Evolutionary conservation across 2,888 invertebrate genomes (phyloP), one percentile per base, ranked within the genome.

Genomic region (Xanthia icteritia): DNA sequence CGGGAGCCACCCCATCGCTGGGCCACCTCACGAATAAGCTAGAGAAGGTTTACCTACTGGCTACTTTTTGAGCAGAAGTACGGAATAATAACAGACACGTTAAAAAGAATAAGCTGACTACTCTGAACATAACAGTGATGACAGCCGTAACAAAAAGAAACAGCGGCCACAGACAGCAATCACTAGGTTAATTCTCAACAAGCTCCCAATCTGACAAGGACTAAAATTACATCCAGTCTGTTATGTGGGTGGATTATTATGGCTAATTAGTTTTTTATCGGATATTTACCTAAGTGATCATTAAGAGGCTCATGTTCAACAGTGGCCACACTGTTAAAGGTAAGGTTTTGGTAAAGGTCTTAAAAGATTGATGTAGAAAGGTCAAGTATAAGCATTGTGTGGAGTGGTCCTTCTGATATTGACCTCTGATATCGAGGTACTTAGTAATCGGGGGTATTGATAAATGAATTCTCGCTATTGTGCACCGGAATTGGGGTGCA

Each of bases 391-490:
- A n/a, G 2, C 6, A 48, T 42, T 20, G 36, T 36, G 17, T 27
- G 11, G 0, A 64, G n/a, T 68, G 23, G 5, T 27, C 17, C 73
- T 84, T 56, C 79, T 82, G 64, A 5, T 11, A 20, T 31, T 20
- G 17, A 27, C 2, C 36, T 8, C 2, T 13, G 13, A 17, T 39
- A 20, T 31, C 13, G 2, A 1, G 63, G 73, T 81, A 73, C 73
- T 84, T 84, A 73, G 54, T 76, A 73, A 84, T 81, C 61, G 82
- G 69, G 83, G 70, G 58, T 81, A 85, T 84, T 85, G 83, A 85
- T 84, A 84, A 84, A 84, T 84, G 66, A 85, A 84, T 85, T 85
- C 75, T 66, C 82, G 70, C 85, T 51, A 75, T 82, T 82, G 83
- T 85, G 73, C 72, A 85, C 85, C 78, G 79, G 66, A 75, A 77